These are phyloP conservation scores for Selene dorsalis DNA, from an alignment of 2,797 vertebrate species.

Conservation along the genomic window DNA sequence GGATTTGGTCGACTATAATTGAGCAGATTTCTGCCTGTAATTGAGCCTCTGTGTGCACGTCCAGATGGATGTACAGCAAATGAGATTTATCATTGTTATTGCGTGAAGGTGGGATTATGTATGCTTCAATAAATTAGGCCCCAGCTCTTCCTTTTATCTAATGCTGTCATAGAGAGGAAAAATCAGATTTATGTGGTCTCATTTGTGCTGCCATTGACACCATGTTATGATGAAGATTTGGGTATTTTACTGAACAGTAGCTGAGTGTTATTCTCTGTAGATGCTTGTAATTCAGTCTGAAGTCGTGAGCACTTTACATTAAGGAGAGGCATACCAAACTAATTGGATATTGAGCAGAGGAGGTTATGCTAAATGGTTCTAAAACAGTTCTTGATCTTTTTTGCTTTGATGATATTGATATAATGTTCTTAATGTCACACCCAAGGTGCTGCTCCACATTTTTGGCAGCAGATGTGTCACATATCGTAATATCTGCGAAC, in stretches of 20 bases:
- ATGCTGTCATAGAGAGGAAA: neutral
- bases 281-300: neutral
- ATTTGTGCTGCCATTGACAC: constrained; percentile 14
- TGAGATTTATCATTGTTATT: neutral
- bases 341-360: neutral
- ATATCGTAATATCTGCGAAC: neutral
- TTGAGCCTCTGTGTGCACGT: neutral
- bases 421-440: constrained; percentile 10
- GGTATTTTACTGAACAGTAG: neutral
- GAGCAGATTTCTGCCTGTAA: neutral
- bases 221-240: neutral
- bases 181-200: neutral
- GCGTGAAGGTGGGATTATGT: neutral
- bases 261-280: neutral
- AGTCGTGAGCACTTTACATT: neutral
- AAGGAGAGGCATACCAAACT: neutral
- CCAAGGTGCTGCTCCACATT: neutral
- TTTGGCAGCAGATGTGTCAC: constrained; percentile 10
- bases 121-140: neutral
- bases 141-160: neutral
- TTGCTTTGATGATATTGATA: neutral
- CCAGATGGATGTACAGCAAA: constrained; percentile 5
- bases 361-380: neutral
- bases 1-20: neutral
- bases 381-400: neutral